These are phyloP conservation scores for Podarcis raffonei DNA, from an alignment of 2,113 vertebrate species.

Conservation along the genomic window DNA sequence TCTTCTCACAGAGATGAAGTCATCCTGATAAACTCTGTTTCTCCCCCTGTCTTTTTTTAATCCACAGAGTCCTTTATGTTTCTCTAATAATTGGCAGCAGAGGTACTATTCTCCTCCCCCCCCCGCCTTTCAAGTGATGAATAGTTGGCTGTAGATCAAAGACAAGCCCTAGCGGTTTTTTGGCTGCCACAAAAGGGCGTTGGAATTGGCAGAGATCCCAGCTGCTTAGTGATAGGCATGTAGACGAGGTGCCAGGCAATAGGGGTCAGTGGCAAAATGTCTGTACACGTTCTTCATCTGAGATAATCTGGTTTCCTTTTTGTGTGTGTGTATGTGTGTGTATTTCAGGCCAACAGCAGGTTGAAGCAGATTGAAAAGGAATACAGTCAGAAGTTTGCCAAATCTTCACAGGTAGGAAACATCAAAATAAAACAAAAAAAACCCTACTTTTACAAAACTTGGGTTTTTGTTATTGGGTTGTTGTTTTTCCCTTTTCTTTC, in stretches of 20 bases:
- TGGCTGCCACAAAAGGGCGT: slow-evolving; percentile 84
- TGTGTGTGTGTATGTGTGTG: slow-evolving; percentile 59
- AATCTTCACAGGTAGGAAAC: slow-evolving; percentile 89
- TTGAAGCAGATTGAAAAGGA: slow-evolving; percentile 91
- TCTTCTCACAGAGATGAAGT: slow-evolving; percentile 18
- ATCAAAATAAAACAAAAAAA: background rate
- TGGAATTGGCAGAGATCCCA: slow-evolving; percentile 80
- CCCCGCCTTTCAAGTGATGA: slow-evolving; percentile 88
- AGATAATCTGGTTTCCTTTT: slow-evolving; percentile 73
- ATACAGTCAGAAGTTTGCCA: slow-evolving; percentile 83
- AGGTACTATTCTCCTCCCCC: slow-evolving; percentile 73
- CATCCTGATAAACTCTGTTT: slow-evolving; percentile 38
- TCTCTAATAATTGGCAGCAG: slow-evolving; percentile 85
- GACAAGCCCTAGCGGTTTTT: slow-evolving; percentile 78
- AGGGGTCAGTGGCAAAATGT: slow-evolving; percentile 79
- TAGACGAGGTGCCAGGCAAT: slow-evolving; percentile 78
- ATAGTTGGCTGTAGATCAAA: slow-evolving; percentile 92
- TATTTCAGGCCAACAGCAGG: slow-evolving; percentile 86
- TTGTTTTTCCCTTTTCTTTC: background rate
- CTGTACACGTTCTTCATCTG: slow-evolving; percentile 72
- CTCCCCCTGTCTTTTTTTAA: slow-evolving; percentile 10
- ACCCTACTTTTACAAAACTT: background rate
- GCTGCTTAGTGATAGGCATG: slow-evolving; percentile 78
- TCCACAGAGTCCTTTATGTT: slow-evolving; percentile 76
- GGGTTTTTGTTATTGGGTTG: background rate